Base-by-base conservation (phyloP, 2,113 vertebrate genomes). In the Tinamus guttatus region DNA sequence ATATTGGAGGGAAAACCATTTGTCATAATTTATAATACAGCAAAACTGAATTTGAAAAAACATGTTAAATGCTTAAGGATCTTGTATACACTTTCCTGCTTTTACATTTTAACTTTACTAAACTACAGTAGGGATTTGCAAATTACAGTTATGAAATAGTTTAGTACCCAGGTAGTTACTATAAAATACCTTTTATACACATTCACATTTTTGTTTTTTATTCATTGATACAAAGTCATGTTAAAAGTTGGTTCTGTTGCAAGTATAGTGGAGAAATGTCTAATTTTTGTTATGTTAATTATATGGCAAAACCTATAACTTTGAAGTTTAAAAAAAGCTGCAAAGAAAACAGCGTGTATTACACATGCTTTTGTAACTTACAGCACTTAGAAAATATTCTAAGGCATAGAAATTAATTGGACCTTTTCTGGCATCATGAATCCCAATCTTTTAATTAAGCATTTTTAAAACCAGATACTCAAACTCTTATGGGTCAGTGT, bases 201-300 rank as follows among this genome's bases (percentile, higher is more conserved):
- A 28, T 91, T 91, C 77, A 45, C 24, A 43, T 65, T 92, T 77
- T 87, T 89, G 24, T 84, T 64, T 83, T 85, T 81, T 76, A 56
- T 78, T 88, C 89, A 49, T 78, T 95, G 56, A 81, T 77, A 60
- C 95, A 82, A 91, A 94, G 79, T 62, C 43, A 81, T 63, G 28
- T 89, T 81, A 84, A 47, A 95, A 63, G 71, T 51, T 87, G 49
- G 73, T 82, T 83, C 43, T 24, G 43, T 81, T 95, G 13, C 64
- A 88, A 94, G 25, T 85, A 87, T 87, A 95, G 74, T 68, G 45
- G 67, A 93, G 68, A 96, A 96, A 95, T 63, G 8, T 80, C 79
- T 85, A 15, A 62, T 81, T 93, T 96, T 93, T 95, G 51, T 95
- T 92, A 49, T 11, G 13, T 95, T 93, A 94, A 97, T 97, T 96